A percentile compares a stretch with the other conserved stretches of the same genome.
Evolutionary conservation across 1,140 invertebrate genomes (phyloP).

Genomic region (Eubasilissa regina): DNA sequence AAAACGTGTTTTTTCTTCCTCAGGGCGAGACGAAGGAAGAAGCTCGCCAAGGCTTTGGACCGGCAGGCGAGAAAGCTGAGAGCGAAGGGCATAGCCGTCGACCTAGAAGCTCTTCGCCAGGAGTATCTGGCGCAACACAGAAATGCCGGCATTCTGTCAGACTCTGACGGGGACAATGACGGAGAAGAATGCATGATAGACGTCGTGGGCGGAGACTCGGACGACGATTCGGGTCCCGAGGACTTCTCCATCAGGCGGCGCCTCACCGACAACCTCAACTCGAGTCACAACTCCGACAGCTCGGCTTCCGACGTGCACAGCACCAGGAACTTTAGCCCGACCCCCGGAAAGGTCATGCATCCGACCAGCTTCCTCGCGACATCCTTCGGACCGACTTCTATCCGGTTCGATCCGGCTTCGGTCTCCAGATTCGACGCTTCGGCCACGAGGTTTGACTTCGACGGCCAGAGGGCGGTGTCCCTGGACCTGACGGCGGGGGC

Average conservation of each 20-base stretch:
- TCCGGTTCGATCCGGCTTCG: slow-evolving; percentile 61
- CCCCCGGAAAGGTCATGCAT: slow-evolving; percentile 68
- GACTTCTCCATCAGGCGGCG: slow-evolving; percentile 70
- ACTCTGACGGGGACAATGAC: slow-evolving; percentile 81
- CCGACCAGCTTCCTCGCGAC: slow-evolving; percentile 70
- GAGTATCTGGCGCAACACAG: slow-evolving; percentile 82
- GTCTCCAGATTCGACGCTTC: slow-evolving; percentile 51
- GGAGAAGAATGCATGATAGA: slow-evolving; percentile 82
- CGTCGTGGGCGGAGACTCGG: slow-evolving; percentile 81
- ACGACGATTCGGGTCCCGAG: slow-evolving; percentile 75
- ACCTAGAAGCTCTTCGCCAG: slow-evolving; percentile 88
- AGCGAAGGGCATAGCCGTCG: slow-evolving; percentile 90
- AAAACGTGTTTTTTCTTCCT: slow-evolving; percentile 52
- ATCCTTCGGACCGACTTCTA: slow-evolving; percentile 50
- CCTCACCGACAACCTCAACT: slow-evolving; percentile 70
- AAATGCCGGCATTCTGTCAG: slow-evolving; percentile 77
- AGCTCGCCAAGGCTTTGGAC: slow-evolving; percentile 93
- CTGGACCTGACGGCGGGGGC: slow-evolving; percentile 68
- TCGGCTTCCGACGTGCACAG: slow-evolving; percentile 70
- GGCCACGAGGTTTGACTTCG: slow-evolving; percentile 67
- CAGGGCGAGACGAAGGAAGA: slow-evolving; percentile 89
- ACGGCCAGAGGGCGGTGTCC: slow-evolving; percentile 67
- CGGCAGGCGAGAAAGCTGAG: slow-evolving; percentile 92
- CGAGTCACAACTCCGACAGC: slow-evolving; percentile 74
- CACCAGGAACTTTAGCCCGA: slow-evolving; percentile 72